These are phyloP conservation scores for Alcis repandata DNA, from an alignment of 2,888 invertebrate genomes.

Conservation along the genomic window DNA sequence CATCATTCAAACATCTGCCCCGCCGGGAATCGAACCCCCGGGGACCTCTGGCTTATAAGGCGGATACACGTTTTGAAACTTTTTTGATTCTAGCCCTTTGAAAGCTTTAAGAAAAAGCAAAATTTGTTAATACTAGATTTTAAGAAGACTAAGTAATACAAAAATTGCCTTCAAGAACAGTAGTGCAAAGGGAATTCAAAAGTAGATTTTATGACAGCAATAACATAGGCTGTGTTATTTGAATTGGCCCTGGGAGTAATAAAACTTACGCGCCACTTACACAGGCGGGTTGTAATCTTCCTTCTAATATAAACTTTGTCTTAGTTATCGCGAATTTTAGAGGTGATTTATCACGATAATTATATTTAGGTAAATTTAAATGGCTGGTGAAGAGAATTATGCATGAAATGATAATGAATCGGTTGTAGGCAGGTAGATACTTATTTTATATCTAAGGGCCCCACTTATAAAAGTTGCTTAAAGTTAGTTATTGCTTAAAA, in stretches of 20 bases:
- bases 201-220: slow-evolving; percentile 47
- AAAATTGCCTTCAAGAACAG: not conserved
- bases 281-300: slow-evolving; percentile 44
- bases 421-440: not conserved
- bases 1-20: no score
- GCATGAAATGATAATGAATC: not conserved
- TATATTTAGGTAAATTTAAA: not conserved
- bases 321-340: not conserved
- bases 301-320: slow-evolving; percentile 49
- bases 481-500: no score
- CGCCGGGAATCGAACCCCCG: no score
- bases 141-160: not conserved
- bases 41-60: no score
- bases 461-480: no score
- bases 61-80: no score
- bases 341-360: not conserved
- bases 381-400: not conserved
- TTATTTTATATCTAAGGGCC: not conserved
- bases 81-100: no score
- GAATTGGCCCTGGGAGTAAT: slow-evolving; percentile 45
- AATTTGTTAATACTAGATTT: no score
- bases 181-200: slow-evolving; percentile 38
- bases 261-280: slow-evolving; percentile 49
- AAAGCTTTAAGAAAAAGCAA: no score
- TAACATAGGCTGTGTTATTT: slow-evolving; percentile 45